Base-by-base conservation (phyloP, 2,888 invertebrate genomes). In the Rhingia rostrata region DNA sequence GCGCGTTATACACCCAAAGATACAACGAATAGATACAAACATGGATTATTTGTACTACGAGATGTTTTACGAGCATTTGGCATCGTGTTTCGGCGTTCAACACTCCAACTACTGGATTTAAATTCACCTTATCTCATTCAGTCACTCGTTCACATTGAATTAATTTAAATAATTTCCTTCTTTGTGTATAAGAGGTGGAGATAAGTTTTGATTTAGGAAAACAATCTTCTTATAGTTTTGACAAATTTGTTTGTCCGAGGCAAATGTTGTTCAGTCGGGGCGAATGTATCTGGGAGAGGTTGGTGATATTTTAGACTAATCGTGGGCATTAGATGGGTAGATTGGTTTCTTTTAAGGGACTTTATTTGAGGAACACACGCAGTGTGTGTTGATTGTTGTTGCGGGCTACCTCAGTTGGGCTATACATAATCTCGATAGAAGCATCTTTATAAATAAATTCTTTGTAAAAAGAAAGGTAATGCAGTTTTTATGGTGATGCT, bases 1-100 rank as follows among this genome's bases (percentile, higher is more conserved):
- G 47, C 54, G 33, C 58, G 37, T 14, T 51, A 41, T 64, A 32
- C 60, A 61, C 58, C 43, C 43, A 14, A 10, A 41, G 77, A 67
- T 82, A 82, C 78, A 32, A 22, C 22, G 22, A 45, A 45, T 45
- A 14, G 49, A 49, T 49, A 49, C 49, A 14, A 81, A 60, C 49
- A 56, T 53, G n/a, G 37, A 64, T 73, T 74, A 83, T 83, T 83
- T 83, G 83, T 83, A 56, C 79, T 79, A 64, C 63, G 53, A 56
- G 69, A 83, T 83, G 79, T 79, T 83, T 83, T 79, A 83, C 83
- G 83, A 79, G 58, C 35, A 83, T 69, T 69, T 69, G 73, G 73
- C 78, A 79, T 73, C 45, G 47, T 74, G 79, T 79, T 58, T 61
- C 64, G 37, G 39, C 63, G 51, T 60, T 69, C 63, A 43, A 43